phyloP scores from a whole-genome alignment of 2,113 vertebrate genomes.

The Zosterops japonicus region DNA sequence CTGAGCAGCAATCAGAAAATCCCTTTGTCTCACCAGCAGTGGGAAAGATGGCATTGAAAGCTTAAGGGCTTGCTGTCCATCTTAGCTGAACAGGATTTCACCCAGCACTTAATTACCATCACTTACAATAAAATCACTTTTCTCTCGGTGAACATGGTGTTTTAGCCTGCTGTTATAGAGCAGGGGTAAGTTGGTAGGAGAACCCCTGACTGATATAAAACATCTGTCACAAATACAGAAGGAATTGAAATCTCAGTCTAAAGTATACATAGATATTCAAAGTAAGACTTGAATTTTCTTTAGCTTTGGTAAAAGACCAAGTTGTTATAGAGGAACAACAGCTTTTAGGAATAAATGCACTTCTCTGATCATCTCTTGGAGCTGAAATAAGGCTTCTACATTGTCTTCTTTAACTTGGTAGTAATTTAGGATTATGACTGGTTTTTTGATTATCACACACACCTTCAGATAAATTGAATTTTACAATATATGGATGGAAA shows the following conservation, averaged over 20 bases:
- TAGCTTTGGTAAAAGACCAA: neutral
- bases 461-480: neutral
- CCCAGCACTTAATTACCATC: neutral
- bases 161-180: neutral
- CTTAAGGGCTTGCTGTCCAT: neutral
- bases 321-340: neutral
- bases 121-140: neutral
- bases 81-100: neutral
- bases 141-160: neutral
- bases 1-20: neutral
- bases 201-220: neutral
- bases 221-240: neutral
- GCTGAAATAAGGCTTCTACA: neutral
- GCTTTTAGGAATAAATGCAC: neutral
- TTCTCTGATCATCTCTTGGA: neutral
- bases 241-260: neutral
- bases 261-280: neutral
- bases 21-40: neutral
- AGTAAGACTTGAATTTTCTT: neutral
- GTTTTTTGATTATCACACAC: neutral
- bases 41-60: neutral
- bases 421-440: neutral
- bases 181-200: neutral
- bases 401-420: neutral
- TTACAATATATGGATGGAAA: neutral